These are phyloP conservation scores for Aphaenogaster ashmeadi DNA, from an alignment of 1,140 invertebrate genomes.

Conservation along the genomic window DNA sequence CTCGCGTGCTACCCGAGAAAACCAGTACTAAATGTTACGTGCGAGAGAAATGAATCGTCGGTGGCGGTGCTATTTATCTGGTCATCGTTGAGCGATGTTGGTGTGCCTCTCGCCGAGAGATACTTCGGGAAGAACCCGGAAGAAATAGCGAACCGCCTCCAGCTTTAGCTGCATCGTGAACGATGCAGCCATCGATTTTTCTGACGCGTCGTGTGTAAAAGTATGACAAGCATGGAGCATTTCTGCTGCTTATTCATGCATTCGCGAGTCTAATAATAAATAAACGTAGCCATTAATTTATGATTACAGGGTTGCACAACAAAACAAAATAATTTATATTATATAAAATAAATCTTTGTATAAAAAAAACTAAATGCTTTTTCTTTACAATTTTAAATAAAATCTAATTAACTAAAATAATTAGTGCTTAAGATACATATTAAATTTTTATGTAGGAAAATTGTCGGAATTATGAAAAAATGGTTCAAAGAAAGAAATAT, in stretches of 20 bases:
- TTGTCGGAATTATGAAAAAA: not conserved
- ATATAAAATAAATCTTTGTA: not conserved
- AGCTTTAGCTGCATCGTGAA: slow-evolving; percentile 31
- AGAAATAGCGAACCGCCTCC: not conserved
- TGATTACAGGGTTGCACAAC: not conserved
- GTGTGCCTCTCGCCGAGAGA: slow-evolving; percentile 11
- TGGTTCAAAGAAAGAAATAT: not conserved
- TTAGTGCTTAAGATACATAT: not conserved
- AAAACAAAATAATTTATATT: not conserved
- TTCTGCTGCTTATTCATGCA: not conserved
- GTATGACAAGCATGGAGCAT: not conserved
- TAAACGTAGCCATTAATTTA: not conserved
- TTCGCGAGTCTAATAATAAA: not conserved
- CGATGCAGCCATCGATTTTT: slow-evolving; percentile 63
- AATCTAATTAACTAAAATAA: not conserved
- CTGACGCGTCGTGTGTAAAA: slow-evolving; percentile 8
- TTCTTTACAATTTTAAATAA: not conserved
- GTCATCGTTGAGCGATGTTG: slow-evolving; percentile 39
- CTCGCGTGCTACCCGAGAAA: slow-evolving; percentile 30
- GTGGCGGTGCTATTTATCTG: slow-evolving; percentile 46
- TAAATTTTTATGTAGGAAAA: slow-evolving; percentile 12
- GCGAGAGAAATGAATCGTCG: slow-evolving; percentile 51
- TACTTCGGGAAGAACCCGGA: slow-evolving; percentile 7
- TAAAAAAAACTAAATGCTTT: not conserved
- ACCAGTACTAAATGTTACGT: slow-evolving; percentile 57